Evolutionary conservation across 2,797 vertebrate species (phyloP).

Genomic region (Cryptoprocta ferox): DNA sequence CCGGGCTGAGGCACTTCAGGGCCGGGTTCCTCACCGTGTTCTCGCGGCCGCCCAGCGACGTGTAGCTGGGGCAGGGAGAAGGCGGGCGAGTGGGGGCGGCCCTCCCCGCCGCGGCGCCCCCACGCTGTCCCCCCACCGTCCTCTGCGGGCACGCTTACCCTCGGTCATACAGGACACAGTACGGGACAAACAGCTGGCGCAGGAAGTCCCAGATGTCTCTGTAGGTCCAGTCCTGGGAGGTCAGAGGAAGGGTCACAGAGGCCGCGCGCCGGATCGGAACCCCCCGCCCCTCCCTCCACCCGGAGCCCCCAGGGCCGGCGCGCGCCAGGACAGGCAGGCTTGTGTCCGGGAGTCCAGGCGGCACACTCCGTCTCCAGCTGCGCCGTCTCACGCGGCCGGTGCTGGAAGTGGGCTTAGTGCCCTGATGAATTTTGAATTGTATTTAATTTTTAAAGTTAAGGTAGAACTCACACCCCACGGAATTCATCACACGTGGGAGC

Average conservation of each 20-base stretch:
- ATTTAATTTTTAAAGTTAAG: not conserved
- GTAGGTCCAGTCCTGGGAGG: conserved; percentile 95
- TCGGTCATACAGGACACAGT: conserved; percentile 98
- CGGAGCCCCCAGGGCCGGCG: not conserved
- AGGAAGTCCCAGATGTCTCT: conserved; percentile 97
- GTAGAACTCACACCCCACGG: not conserved
- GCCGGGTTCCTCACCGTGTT: conserved; percentile 92
- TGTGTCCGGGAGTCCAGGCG: no score
- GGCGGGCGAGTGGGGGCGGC: not conserved
- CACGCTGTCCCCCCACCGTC: accelerated
- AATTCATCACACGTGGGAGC: not conserved
- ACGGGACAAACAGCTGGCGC: conserved; percentile 94
- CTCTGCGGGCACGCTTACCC: conserved; percentile 88
- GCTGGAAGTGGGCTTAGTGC: not conserved
- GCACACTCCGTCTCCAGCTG: not conserved
- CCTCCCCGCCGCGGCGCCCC: not conserved
- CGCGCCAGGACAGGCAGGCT: not conserved
- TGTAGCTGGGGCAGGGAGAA: conserved; percentile 89
- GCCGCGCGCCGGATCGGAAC: no score
- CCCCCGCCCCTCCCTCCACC: not conserved
- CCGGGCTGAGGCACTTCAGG: conserved; percentile 87
- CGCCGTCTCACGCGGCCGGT: not conserved
- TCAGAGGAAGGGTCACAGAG: not conserved
- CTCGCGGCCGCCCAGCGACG: conserved; percentile 94
- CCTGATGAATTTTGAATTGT: not conserved